These are phyloP conservation scores for Tauraco erythrolophus DNA, from an alignment of 2,113 vertebrate genomes.

Conservation along the genomic window DNA sequence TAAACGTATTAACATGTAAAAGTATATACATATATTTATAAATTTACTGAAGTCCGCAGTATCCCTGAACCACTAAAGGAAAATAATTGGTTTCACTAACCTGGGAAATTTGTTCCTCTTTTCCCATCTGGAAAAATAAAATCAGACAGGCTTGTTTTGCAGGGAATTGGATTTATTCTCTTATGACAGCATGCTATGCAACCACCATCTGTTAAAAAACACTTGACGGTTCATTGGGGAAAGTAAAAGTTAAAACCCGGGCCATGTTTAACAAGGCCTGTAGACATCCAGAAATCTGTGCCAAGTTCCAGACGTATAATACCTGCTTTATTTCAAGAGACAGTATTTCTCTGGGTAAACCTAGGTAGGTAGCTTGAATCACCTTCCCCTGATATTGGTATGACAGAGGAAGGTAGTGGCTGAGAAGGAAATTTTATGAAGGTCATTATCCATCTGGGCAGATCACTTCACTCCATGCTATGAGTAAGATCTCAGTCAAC, in stretches of 20 bases:
- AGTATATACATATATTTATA: background rate
- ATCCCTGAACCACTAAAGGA: background rate
- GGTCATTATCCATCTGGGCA: background rate
- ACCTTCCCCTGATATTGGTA: background rate
- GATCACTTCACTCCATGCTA: background rate
- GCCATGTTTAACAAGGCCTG: background rate
- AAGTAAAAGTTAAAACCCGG: background rate
- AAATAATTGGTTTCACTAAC: background rate
- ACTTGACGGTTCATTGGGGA: background rate
- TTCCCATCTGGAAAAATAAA: background rate
- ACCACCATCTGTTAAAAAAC: slow-evolving; percentile 14
- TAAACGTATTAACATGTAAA: background rate
- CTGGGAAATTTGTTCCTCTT: background rate
- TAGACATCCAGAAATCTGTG: background rate
- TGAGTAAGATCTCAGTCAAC: background rate
- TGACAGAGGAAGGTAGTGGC: background rate
- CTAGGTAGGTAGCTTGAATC: background rate
- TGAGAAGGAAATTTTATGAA: background rate
- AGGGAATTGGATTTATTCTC: slow-evolving; percentile 11
- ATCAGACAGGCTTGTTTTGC: background rate
- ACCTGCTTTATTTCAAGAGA: background rate
- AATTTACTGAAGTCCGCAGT: background rate
- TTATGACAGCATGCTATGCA: background rate
- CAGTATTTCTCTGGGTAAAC: background rate
- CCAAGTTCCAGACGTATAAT: background rate